These are phyloP conservation scores for Adineta ricciae DNA, from an alignment of 2,888 invertebrate genomes.

Conservation along the genomic window DNA sequence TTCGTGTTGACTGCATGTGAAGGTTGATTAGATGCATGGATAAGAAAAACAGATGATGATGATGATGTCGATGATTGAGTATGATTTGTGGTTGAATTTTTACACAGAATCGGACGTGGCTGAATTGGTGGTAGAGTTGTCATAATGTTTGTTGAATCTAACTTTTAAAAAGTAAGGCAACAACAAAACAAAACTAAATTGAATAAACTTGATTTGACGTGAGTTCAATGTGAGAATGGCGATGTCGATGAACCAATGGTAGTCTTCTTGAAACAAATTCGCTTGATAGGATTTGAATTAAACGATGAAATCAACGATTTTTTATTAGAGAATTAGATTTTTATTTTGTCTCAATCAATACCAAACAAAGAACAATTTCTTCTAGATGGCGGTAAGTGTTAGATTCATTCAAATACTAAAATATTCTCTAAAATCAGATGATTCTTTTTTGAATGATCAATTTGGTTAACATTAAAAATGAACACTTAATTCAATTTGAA, in stretches of 20 bases:
- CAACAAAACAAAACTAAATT: constrained; percentile 4
- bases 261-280: not conserved
- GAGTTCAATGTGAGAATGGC: not conserved
- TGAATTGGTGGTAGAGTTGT: not conserved
- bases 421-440: too few species aligned
- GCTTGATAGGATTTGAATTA: not conserved
- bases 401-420: too few species aligned
- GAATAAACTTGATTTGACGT: constrained; percentile 5
- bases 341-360: too few species aligned
- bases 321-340: too few species aligned
- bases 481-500: too few species aligned
- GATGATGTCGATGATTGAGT: not conserved
- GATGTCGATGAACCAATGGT: not conserved
- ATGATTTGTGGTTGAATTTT: not conserved
- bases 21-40: not conserved
- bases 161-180: not conserved
- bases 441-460: too few species aligned
- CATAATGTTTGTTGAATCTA: not conserved
- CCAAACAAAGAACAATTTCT: too few species aligned
- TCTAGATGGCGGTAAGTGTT: too few species aligned
- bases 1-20: not conserved
- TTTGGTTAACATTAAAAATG: too few species aligned
- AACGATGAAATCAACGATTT: too few species aligned
- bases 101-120: not conserved
- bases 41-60: not conserved